phyloP scores from a whole-genome alignment of 2,888 invertebrate species.

The Lasioglossum leucozonium region DNA sequence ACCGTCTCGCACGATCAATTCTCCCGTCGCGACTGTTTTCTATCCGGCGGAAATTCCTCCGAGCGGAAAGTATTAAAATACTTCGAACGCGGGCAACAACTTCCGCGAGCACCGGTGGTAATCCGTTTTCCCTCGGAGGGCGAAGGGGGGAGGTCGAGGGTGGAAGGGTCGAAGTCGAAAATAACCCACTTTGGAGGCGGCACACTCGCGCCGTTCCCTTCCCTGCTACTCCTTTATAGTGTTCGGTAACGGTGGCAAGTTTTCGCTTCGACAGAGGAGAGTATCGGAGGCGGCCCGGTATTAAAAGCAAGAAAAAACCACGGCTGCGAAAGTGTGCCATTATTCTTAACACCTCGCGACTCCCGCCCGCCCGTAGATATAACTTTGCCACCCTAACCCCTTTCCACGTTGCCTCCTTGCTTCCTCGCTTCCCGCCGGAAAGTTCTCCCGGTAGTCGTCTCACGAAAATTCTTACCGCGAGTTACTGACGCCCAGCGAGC shows the following conservation, averaged over 20 bases:
- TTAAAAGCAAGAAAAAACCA: slow-evolving; percentile 31
- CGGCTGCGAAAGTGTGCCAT: slow-evolving; percentile 17
- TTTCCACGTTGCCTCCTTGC: not conserved
- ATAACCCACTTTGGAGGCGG: slow-evolving; percentile 17
- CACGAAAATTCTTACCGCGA: slow-evolving; percentile 19
- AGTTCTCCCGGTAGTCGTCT: slow-evolving; percentile 19
- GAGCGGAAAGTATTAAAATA: slow-evolving; percentile 11
- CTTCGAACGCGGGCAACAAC: slow-evolving; percentile 15
- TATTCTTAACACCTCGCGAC: slow-evolving; percentile 47
- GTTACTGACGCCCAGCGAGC: not conserved
- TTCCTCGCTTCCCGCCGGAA: not conserved
- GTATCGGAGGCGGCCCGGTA: not conserved
- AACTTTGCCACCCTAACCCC: slow-evolving; percentile 9
- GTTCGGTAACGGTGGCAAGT: slow-evolving; percentile 27
- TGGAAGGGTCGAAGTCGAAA: slow-evolving; percentile 10
- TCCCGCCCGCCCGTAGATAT: slow-evolving; percentile 6
- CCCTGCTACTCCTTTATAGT: not conserved
- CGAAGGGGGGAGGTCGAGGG: too few species aligned
- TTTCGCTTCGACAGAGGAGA: slow-evolving; percentile 27
- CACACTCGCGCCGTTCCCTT: not conserved
- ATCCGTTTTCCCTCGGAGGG: slow-evolving; percentile 39
- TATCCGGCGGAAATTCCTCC: not conserved
- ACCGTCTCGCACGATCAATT: not conserved
- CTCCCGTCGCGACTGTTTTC: not conserved
- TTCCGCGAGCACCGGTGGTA: slow-evolving; percentile 14